A percentile compares a stretch with the other conserved stretches of the same genome.
phyloP scores from a whole-genome alignment of 2,113 vertebrate species.

The Urocitellus parryii region DNA sequence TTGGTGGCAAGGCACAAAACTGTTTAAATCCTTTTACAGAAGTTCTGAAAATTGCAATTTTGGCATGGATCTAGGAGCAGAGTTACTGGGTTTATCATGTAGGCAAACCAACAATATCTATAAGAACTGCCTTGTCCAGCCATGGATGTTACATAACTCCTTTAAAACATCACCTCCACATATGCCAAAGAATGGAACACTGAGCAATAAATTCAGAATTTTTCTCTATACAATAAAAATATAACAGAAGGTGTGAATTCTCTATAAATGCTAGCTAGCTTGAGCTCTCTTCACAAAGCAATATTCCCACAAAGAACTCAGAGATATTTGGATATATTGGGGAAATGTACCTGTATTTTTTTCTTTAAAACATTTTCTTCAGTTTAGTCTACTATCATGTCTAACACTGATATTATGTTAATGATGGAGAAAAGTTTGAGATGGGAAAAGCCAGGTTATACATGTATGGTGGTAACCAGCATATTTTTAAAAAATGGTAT shows the following conservation, averaged over 20 bases:
- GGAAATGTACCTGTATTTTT: background rate
- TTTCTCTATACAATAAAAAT: constrained; percentile 53
- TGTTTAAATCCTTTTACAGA: constrained; percentile 79
- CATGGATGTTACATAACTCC: constrained; percentile 26
- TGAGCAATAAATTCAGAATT: constrained; percentile 27
- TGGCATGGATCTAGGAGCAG: constrained; percentile 56
- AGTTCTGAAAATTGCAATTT: constrained; percentile 78
- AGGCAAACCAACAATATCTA: constrained; percentile 38
- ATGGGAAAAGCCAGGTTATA: background rate
- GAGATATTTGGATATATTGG: background rate
- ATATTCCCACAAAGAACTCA: constrained; percentile 34
- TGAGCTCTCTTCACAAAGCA: constrained; percentile 49
- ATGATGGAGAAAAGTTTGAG: background rate
- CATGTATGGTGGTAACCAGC: background rate
- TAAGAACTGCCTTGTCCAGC: constrained; percentile 55
- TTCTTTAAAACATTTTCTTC: constrained; percentile 41
- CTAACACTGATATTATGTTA: background rate
- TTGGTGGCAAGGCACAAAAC: constrained; percentile 78
- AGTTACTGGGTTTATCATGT: constrained; percentile 50
- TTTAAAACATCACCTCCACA: constrained; percentile 59
- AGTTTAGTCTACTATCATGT: constrained; percentile 25
- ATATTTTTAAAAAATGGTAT: background rate
- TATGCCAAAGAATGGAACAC: constrained; percentile 49
- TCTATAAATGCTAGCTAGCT: constrained; percentile 43
- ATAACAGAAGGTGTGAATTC: constrained; percentile 68